phyloP scores from a whole-genome alignment of 2,797 vertebrate genomes.

The Rhyacichthys aspro region DNA sequence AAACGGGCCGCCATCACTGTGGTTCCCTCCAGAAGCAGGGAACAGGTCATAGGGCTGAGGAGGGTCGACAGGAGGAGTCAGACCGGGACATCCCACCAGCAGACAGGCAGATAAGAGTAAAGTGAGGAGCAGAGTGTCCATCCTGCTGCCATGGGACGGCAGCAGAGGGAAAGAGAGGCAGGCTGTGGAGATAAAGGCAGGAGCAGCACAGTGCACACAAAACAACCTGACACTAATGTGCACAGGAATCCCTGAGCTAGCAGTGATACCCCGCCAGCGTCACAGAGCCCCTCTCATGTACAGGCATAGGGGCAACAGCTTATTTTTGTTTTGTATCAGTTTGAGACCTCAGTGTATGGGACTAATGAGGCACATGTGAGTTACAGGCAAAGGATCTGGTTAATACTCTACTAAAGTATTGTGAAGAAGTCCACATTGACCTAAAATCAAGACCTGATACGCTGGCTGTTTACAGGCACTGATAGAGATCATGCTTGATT shows the following conservation, averaged over 20 bases:
- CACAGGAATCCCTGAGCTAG: constrained; percentile 78
- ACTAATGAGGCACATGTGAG: too few relatives aligned
- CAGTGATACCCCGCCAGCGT: constrained; percentile 54
- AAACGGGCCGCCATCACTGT: constrained; percentile 38
- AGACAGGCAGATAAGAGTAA: constrained; percentile 36
- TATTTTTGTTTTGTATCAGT: too few relatives aligned
- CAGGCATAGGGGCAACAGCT: not conserved
- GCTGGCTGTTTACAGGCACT: too few relatives aligned
- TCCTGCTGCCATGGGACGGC: constrained; percentile 62
- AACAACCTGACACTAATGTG: constrained; percentile 68
- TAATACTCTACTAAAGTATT: too few relatives aligned
- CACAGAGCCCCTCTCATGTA: constrained; percentile 24
- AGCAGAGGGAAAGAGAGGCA: constrained; percentile 26
- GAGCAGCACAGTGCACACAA: constrained; percentile 14
- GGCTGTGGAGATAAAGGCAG: constrained; percentile 32
- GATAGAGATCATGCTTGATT: too few relatives aligned
- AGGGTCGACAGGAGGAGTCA: constrained; percentile 28
- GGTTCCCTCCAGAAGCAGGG: constrained; percentile 41
- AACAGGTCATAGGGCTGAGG: constrained; percentile 38
- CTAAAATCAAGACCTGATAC: too few relatives aligned
- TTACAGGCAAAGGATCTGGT: too few relatives aligned
- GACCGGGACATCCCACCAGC: constrained; percentile 23
- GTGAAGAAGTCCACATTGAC: too few relatives aligned
- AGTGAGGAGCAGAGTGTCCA: constrained; percentile 45
- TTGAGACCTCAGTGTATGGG: too few relatives aligned